phyloP scores from a whole-genome alignment of 2,113 vertebrate species.

The Sinocyclocheilus anophthalmus region DNA sequence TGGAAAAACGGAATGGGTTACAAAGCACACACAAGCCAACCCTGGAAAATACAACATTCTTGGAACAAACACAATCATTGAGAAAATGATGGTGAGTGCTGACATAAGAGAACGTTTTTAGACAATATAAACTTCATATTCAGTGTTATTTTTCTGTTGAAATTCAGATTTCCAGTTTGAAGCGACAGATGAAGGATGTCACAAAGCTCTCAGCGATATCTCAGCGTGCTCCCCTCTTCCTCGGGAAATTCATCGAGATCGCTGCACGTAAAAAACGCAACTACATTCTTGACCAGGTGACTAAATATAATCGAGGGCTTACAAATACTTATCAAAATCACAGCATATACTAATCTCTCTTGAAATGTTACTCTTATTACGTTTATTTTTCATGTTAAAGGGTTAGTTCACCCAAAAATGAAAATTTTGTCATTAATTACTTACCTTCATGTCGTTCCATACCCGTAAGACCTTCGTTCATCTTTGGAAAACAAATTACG shows the following conservation, averaged over 20 bases:
- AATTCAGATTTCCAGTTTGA: slow-evolving; percentile 90
- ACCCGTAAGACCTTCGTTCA: no score
- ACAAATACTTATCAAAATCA: neutral
- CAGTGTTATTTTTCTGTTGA: neutral
- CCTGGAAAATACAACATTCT: slow-evolving; percentile 97
- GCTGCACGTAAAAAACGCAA: slow-evolving; percentile 97
- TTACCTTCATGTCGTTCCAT: no score
- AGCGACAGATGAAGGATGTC: slow-evolving; percentile 92
- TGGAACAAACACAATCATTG: slow-evolving; percentile 95
- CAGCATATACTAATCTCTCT: neutral
- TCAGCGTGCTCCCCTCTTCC: slow-evolving; percentile 94
- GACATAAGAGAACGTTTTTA: neutral
- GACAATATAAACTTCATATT: neutral
- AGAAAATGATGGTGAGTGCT: slow-evolving; percentile 96
- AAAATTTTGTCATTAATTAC: no score
- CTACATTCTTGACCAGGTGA: slow-evolving; percentile 92
- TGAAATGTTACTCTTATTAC: neutral
- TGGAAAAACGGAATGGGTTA: slow-evolving; percentile 96
- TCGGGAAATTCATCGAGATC: slow-evolving; percentile 98
- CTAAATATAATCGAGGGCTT: neutral
- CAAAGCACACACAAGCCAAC: slow-evolving; percentile 89
- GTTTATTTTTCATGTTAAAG: neutral
- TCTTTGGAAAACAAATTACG: no score
- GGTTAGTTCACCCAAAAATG: no score
- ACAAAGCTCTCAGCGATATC: slow-evolving; percentile 90